Conservation (phyloP, 2,113 vertebrate genomes). For the Corvus cornix region DNA sequence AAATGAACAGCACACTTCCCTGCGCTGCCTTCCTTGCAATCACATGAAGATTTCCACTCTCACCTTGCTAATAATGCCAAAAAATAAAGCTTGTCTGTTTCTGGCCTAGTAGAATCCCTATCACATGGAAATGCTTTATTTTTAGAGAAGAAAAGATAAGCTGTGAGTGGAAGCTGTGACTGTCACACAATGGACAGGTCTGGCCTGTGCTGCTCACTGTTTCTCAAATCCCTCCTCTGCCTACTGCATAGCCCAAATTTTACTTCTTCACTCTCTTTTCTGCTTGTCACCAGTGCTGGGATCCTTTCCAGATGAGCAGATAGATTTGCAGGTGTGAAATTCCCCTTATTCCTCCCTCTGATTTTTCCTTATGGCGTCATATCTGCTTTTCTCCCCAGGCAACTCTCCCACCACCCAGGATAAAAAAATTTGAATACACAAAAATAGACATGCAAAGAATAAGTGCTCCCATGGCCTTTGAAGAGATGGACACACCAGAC, state of each 20-base stretch:
- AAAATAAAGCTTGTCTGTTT: neutral
- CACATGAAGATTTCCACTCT: neutral
- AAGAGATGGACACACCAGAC: neutral
- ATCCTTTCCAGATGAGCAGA: neutral
- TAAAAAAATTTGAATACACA: neutral
- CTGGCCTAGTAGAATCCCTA: neutral
- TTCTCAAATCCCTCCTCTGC: constrained; percentile 2
- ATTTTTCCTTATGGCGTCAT: neutral
- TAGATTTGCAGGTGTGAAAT: constrained; percentile 23
- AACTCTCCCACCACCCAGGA: neutral
- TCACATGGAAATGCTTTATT: constrained; percentile 23
- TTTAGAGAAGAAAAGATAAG: constrained; percentile 27
- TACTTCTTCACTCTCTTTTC: neutral
- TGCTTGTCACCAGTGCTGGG: neutral
- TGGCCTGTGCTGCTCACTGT: neutral
- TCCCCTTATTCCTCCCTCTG: neutral
- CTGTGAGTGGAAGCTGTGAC: neutral
- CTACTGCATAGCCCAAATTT: neutral
- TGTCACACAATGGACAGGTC: constrained; percentile 8
- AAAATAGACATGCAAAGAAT: neutral
- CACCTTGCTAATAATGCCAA: constrained; percentile 18
- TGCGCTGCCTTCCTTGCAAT: neutral
- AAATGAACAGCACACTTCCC: neutral
- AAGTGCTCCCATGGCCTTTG: neutral
- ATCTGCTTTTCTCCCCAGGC: neutral